Percentiles rank a stretch among this genome's conserved stretches.
These are phyloP conservation scores for Tricholauxania praeusta DNA, from an alignment of 2,888 invertebrate species.

Conservation along the genomic window DNA sequence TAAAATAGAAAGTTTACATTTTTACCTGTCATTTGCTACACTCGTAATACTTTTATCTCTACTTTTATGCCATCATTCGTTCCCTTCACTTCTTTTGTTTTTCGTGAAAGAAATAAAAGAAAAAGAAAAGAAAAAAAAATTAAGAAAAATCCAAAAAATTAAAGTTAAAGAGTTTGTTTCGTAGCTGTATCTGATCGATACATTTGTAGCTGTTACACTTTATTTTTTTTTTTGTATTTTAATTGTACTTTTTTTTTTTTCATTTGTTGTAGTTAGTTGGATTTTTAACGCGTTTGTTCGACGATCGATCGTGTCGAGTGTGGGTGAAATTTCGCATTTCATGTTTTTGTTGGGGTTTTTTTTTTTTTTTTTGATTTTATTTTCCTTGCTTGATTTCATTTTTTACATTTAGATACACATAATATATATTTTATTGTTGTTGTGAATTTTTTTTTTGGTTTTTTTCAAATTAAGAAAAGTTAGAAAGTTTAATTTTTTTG, in stretches of 20 bases:
- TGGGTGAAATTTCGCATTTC: slow-evolving; percentile 36
- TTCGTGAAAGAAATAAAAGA: not conserved
- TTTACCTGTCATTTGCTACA: not conserved
- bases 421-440: slow-evolving; percentile 7
- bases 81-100: slow-evolving; percentile 26
- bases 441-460: slow-evolving; percentile 4
- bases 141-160: not conserved
- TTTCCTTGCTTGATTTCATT: no score
- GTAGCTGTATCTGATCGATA: slow-evolving; percentile 19
- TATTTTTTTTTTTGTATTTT: slow-evolving; percentile 10
- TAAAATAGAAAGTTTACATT: slow-evolving; percentile 31
- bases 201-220: not conserved
- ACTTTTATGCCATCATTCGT: not conserved
- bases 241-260: slow-evolving; percentile 17
- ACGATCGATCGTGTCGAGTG: slow-evolving; percentile 20
- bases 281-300: slow-evolving; percentile 14
- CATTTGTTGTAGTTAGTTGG: slow-evolving; percentile 4
- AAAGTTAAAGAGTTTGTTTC: not conserved
- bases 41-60: not conserved
- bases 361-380: no score
- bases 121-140: not conserved
- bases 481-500: slow-evolving; percentile 29
- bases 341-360: not conserved
- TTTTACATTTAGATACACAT: no score
- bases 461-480: slow-evolving; percentile 15